Evolutionary conservation across 2,113 vertebrate genomes (phyloP).

Genomic region (Emydura subglobosa): DNA sequence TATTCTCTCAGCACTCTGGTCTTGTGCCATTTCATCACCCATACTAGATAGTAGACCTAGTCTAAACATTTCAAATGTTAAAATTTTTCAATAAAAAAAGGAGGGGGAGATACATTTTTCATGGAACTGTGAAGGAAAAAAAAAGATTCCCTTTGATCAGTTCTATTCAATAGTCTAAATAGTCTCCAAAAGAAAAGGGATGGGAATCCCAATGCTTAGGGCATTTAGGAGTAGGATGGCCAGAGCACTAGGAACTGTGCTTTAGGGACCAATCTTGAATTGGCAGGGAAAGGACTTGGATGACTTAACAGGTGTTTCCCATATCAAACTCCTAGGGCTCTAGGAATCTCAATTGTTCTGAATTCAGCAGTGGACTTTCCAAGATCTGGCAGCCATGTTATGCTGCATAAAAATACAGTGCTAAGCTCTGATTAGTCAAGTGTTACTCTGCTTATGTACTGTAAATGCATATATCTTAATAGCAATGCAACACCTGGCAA

Average conservation of each 20-base stretch:
- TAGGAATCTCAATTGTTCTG: neutral
- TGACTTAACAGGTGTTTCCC: neutral
- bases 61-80: neutral
- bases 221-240: neutral
- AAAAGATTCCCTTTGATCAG: neutral
- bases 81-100: neutral
- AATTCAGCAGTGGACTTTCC: neutral
- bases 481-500: neutral
- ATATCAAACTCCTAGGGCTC: neutral
- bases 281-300: neutral
- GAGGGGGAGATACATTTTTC: neutral
- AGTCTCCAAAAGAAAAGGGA: neutral
- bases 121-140: neutral
- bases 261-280: neutral
- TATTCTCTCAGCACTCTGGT: neutral
- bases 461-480: neutral
- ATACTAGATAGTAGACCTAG: neutral
- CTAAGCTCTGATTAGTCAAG: neutral
- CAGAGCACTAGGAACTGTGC: neutral
- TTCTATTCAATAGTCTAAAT: neutral
- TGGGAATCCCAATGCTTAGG: neutral
- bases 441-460: neutral
- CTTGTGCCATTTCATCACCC: neutral
- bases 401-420: neutral
- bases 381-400: neutral